Conservation (phyloP, 2,888 invertebrate genomes). For the Gymnocheta viridis region DNA sequence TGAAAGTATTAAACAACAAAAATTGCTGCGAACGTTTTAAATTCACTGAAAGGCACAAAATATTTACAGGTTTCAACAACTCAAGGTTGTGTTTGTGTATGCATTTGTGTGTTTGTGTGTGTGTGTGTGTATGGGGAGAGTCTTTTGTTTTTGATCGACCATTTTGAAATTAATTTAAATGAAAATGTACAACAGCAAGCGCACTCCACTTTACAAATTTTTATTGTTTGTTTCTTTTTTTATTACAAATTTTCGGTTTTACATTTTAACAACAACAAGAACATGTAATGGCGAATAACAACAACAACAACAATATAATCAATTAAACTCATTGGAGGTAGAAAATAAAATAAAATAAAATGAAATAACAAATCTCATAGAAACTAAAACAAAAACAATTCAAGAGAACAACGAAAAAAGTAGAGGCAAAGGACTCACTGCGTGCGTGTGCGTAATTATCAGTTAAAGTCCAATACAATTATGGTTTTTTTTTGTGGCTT, state of each 20-base stretch:
- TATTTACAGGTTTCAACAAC: slow-evolving; percentile 8
- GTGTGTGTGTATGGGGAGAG: background rate
- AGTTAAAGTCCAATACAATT: slow-evolving; percentile 81
- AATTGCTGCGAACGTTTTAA: background rate
- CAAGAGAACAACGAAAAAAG: slow-evolving; percentile 20
- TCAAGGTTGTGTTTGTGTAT: background rate
- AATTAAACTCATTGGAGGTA: background rate
- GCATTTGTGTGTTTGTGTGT: background rate
- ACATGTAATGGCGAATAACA: slow-evolving; percentile 8
- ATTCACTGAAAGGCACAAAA: background rate
- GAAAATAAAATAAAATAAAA: slow-evolving; percentile 1
- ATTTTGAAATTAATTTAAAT: slow-evolving; percentile 36
- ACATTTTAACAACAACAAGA: slow-evolving; percentile 33
- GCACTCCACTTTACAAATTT: slow-evolving; percentile 25
- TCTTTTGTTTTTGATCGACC: slow-evolving; percentile 10
- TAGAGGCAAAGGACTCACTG: slow-evolving; percentile 80
- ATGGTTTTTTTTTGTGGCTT: slow-evolving; percentile 69
- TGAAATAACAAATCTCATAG: slow-evolving; percentile 6
- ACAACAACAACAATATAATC: slow-evolving; percentile 36
- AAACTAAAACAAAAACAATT: slow-evolving; percentile 25
- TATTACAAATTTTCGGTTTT: background rate
- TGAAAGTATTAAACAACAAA: background rate
- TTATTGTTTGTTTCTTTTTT: slow-evolving; percentile 1
- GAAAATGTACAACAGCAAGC: slow-evolving; percentile 41
- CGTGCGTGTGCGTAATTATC: slow-evolving; percentile 82